Evolutionary conservation across 92 coral and sea anemone species (phyloP), one percentile per base, ranked within the genome.

Genomic region (Zoanthus sociatus): DNA sequence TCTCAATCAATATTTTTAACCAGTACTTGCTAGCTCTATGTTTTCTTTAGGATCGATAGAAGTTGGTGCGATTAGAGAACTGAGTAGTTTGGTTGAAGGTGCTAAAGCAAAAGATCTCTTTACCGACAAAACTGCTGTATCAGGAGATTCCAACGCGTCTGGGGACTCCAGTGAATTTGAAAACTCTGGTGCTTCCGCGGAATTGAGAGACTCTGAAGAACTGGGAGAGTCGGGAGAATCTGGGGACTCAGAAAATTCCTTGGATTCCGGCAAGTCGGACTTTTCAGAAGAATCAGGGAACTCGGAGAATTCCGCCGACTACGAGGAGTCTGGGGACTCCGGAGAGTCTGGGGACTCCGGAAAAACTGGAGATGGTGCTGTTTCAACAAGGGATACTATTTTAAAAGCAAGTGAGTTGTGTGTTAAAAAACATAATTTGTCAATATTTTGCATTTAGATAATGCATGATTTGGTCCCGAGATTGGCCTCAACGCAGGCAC

Each of bases 361-460:
- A 6, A 26, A 26, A 26, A 26, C 60, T 18, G 61, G 31, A 15
- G 31, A 50, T 20, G 84, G 74, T n/a, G 73, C 46, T 11, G 21
- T 63, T 16, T 79, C 73, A 30, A 53, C 51, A 47, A 67, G 82
- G 8, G 46, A 77, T 26, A 56, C 67, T 47, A 77, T 77, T 11
- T 17, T 46, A 77, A 37, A 54, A 11, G 56, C 17, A 26, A 67
- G 82, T 77, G 14, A 5, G 68, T 61, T 0, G 7, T 5, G 17
- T 0, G 17, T 37, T 4, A 37, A 37, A 37, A 37, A 37, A 37
- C 2, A 37, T 37, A 4, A 37, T 37, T 37, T 37, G 42, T 37
- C 4, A 37, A 37, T 2, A 2, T 37, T 4, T 37, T 37, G 42
- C 42, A 4, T 37, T 37, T 4, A 4, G 42, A 37, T 37, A 37